Evolutionary conservation across 2,113 vertebrate genomes (phyloP).

Genomic region (Gavialis gangeticus): DNA sequence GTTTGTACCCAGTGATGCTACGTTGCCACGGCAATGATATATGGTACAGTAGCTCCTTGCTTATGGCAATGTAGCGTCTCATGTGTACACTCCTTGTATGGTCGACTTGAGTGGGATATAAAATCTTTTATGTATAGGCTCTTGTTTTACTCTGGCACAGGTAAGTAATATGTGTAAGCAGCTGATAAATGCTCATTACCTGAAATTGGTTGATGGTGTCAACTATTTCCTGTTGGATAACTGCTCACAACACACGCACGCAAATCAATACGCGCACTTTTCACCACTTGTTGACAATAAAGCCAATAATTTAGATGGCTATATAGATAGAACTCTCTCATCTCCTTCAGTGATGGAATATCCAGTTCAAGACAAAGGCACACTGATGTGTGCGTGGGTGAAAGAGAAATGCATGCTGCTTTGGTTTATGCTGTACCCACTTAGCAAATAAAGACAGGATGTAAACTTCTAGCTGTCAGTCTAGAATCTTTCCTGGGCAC

Average conservation of each 20-base stretch:
- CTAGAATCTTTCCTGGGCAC: not conserved
- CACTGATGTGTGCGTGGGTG: not conserved
- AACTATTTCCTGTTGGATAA: not conserved
- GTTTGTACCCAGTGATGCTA: no score
- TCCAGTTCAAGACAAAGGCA: not conserved
- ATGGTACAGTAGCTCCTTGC: no score
- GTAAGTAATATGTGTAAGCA: not conserved
- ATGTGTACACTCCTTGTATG: no score
- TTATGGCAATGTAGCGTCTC: no score
- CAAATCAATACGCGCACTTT: not conserved
- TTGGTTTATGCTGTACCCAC: not conserved
- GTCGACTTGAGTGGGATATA: not conserved
- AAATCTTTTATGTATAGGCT: not conserved
- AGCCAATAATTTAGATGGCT: not conserved
- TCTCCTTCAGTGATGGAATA: rapidly evolving
- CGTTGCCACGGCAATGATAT: no score
- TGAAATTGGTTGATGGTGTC: not conserved
- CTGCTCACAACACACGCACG: not conserved
- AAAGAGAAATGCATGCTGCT: not conserved
- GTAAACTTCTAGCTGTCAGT: not conserved
- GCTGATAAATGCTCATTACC: not conserved
- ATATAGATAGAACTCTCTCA: not conserved
- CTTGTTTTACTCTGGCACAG: not conserved
- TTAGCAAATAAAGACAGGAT: not conserved
- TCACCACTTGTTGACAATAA: not conserved